Evolutionary conservation across 2,113 vertebrate genomes (phyloP).

Genomic region (Rhinoptilus africanus): DNA sequence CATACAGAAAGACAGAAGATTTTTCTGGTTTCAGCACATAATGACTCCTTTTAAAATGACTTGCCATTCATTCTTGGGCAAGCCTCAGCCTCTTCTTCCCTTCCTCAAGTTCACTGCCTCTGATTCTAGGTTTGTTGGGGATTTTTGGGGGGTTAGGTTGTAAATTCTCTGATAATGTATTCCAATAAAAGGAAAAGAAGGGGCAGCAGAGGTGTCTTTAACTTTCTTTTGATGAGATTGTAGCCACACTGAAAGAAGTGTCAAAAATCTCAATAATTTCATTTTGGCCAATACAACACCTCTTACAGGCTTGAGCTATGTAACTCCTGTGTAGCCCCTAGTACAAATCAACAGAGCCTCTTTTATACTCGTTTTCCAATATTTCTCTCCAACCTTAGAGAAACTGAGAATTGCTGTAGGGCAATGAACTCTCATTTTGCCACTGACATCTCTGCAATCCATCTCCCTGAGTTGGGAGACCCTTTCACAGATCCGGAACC

Average conservation of each 20-base stretch:
- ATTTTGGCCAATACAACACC: background rate
- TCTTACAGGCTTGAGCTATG: background rate
- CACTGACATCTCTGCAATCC: slow-evolving; percentile 40
- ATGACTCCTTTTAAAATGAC: slow-evolving; percentile 11
- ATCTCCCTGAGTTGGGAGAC: slow-evolving; percentile 48
- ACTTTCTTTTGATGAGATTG: background rate
- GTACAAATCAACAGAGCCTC: slow-evolving; percentile 21
- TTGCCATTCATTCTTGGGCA: slow-evolving; percentile 3
- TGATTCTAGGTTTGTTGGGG: background rate
- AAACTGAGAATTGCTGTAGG: slow-evolving; percentile 41
- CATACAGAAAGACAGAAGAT: slow-evolving; percentile 31
- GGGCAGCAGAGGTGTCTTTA: background rate
- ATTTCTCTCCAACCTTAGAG: slow-evolving; percentile 5
- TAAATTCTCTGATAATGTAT: background rate
- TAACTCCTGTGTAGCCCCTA: background rate
- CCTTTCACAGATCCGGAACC: slow-evolving; percentile 5
- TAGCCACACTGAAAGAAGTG: background rate
- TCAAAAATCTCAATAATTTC: background rate
- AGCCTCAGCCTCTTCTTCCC: background rate
- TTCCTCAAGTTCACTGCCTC: background rate
- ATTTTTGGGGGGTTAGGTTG: background rate
- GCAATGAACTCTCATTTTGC: slow-evolving; percentile 53
- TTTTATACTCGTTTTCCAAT: background rate
- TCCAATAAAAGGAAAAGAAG: background rate
- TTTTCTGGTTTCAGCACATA: slow-evolving; percentile 7